Evolutionary conservation across 92 coral and sea anemone species (phyloP), one percentile per base, ranked within the genome.

Genomic region (Epizoanthus illoricatus): DNA sequence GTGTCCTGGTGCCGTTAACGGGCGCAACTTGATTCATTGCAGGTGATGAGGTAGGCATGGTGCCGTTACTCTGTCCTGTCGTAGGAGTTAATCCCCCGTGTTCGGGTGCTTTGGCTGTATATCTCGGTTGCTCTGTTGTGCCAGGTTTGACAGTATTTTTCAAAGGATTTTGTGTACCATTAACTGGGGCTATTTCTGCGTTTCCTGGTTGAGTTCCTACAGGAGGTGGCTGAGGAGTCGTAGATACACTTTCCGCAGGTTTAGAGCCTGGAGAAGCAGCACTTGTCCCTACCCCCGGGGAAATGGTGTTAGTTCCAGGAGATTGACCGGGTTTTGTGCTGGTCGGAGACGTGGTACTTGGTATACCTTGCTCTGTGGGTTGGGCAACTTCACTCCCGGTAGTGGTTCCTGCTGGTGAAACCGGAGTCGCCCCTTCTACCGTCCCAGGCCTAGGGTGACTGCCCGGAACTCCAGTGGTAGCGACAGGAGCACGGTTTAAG

Each of bases 11-110:
- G 5, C 78, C 64, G 9, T 3, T 52, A 39, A 36, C 65, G 1
- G 80, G 80, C 24, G 80, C 80, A 15, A 74, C 65, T 28, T 57
- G 80, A 18, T 56, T 74, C 54, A 28, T 74, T 17, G 17, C 80
- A 5, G 19, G 19, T 33, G 21, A 36, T 39, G 73, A 42, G 9
- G 73, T 7, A 42, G 73, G 45, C 2, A 28, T 28, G 0, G 36
- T 28, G 36, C 36, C 36, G 2, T 28, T 28, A 28, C 15, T 68
- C 61, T 12, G 64, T 28, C 65, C 17, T 33, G 65, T 36, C 21
- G 65, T 74, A 15, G 80, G 80, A 0, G 65, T 13, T 55, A 24
- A 15, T 12, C 0, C 42, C 16, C 80, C 80, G 21, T 11, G 33
- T n/a, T 8, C 80, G 17, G 80, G 57, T 57, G 80, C 67, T 57